A percentile compares a stretch with the other conserved stretches of the same genome.
These are phyloP conservation scores for Castor canadensis DNA, from an alignment of 2,113 vertebrate genomes.

Conservation along the genomic window DNA sequence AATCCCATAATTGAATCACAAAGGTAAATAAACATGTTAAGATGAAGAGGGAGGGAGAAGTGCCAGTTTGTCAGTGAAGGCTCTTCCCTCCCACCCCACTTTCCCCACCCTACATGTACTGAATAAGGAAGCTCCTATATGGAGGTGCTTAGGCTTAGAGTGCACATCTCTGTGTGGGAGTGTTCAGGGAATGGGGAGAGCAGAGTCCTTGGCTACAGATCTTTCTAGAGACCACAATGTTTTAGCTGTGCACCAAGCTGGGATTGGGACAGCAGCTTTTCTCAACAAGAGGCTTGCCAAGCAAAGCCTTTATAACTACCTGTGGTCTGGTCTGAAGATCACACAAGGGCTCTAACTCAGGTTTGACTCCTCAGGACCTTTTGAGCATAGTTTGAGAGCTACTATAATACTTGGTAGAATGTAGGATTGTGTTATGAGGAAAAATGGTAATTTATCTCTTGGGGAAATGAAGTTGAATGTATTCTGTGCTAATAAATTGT, in stretches of 20 bases:
- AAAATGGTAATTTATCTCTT: not conserved
- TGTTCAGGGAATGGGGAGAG: fast-evolving
- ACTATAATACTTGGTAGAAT: not conserved
- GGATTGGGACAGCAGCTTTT: not conserved
- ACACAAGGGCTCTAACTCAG: not conserved
- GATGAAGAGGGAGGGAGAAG: not conserved
- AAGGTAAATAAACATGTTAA: not conserved
- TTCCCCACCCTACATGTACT: not conserved
- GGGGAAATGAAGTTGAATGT: not conserved
- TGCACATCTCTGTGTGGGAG: not conserved
- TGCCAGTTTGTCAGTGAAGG: not conserved
- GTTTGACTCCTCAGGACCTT: not conserved
- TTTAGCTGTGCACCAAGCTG: not conserved
- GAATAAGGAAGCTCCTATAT: not conserved
- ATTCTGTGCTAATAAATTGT: not conserved
- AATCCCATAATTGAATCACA: not conserved
- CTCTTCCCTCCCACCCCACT: not conserved
- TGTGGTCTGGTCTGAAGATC: not conserved
- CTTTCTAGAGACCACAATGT: fast-evolving
- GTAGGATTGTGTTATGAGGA: not conserved
- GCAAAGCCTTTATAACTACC: not conserved
- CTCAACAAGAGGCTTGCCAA: fast-evolving
- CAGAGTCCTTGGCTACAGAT: not conserved
- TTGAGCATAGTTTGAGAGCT: not conserved
- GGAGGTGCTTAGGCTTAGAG: not conserved